A percentile compares a stretch with the other conserved stretches of the same genome.
phyloP scores from a whole-genome alignment of 2,888 invertebrate species.

The Phalera bucephala region DNA sequence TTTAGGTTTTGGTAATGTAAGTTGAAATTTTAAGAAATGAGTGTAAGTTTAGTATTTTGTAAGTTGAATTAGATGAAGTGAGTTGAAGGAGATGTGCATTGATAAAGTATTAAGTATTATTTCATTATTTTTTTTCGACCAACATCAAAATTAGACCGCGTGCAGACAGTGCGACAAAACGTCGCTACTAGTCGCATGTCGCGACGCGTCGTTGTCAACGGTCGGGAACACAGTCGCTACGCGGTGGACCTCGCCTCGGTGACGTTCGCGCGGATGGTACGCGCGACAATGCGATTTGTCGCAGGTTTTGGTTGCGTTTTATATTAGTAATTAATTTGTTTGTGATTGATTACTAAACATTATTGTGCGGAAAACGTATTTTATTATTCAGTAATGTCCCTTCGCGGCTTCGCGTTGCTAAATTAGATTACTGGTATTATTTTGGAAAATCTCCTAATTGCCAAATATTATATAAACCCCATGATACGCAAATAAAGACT shows the following conservation, averaged over 20 bases:
- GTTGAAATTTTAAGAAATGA: too few relatives aligned
- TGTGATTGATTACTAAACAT: not conserved
- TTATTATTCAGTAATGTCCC: too few relatives aligned
- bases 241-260: constrained; percentile 54
- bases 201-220: constrained; percentile 39
- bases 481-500: too few relatives aligned
- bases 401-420: too few relatives aligned
- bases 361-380: too few relatives aligned
- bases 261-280: constrained; percentile 66
- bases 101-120: constrained; percentile 8
- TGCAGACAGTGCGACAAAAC: constrained; percentile 28
- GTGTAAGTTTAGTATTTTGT: too few relatives aligned
- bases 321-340: not conserved
- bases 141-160: constrained; percentile 24
- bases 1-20: too few relatives aligned
- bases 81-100: constrained; percentile 8
- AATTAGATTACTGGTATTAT: too few relatives aligned
- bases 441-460: too few relatives aligned
- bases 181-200: constrained; percentile 35
- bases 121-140: not conserved
- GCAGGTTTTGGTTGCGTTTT: not conserved
- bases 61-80: not conserved
- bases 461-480: too few relatives aligned
- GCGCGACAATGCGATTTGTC: constrained; percentile 1
- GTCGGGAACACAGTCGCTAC: constrained; percentile 52